Percentiles rank a stretch among this genome's conserved stretches.
phyloP scores from a whole-genome alignment of 2,888 invertebrate species.

The Mythimna ferrago region DNA sequence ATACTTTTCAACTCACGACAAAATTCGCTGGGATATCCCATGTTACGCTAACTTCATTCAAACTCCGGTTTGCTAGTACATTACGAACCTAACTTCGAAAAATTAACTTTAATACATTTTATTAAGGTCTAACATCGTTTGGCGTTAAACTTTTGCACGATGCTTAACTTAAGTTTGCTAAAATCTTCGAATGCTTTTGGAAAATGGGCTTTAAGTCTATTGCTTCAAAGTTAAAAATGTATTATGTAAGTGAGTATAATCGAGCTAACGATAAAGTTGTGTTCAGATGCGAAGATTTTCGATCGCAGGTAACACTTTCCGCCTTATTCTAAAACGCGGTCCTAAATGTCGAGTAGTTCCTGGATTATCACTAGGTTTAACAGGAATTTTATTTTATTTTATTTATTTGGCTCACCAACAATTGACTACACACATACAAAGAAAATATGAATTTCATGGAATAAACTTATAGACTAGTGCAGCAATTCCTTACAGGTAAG shows the following conservation, averaged over 20 bases:
- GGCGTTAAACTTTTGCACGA: constrained; percentile 47
- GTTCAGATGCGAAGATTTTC: constrained; percentile 44
- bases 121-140: constrained; percentile 63
- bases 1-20: constrained; percentile 65
- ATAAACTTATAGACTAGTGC: too few species aligned
- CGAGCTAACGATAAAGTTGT: constrained; percentile 49
- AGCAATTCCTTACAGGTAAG: too few species aligned
- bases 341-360: too few species aligned
- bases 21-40: constrained; percentile 86
- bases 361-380: too few species aligned
- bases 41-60: constrained; percentile 86
- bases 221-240: constrained; percentile 58
- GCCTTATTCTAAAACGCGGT: too few species aligned
- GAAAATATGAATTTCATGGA: too few species aligned
- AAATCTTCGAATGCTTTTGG: constrained; percentile 25
- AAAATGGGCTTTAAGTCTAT: constrained; percentile 52
- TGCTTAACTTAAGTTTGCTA: constrained; percentile 60
- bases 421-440: too few species aligned
- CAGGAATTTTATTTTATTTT: too few species aligned
- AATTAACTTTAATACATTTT: constrained; percentile 59
- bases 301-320: constrained; percentile 1
- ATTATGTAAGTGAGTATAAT: constrained; percentile 50
- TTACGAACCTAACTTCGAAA: constrained; percentile 55
- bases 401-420: too few species aligned
- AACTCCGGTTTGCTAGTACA: constrained; percentile 71